phyloP scores from a whole-genome alignment of 1,140 invertebrate species.

The Leucophenga varia region DNA sequence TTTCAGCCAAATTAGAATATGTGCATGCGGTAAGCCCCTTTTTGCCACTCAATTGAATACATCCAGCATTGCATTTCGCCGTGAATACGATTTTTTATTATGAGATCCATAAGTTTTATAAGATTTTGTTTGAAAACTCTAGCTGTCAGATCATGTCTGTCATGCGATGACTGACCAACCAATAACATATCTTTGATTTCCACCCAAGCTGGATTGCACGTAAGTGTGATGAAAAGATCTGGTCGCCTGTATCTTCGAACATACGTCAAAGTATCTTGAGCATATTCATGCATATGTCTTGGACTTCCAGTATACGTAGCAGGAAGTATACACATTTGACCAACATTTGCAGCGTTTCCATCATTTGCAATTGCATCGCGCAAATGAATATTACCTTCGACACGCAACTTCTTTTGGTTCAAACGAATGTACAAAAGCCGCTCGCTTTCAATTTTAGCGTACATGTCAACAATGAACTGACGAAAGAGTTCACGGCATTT shows the following conservation, averaged over 20 bases:
- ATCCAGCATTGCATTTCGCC: constrained; percentile 51
- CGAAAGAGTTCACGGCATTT: no score
- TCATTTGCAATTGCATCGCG: constrained; percentile 23
- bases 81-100: constrained; percentile 48
- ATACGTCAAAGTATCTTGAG: constrained; percentile 6
- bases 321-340: constrained; percentile 20
- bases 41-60: constrained; percentile 61
- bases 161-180: constrained; percentile 13
- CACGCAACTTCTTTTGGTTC: constrained; percentile 58
- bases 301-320: constrained; percentile 13
- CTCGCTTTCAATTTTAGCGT: constrained; percentile 59
- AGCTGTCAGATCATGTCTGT: constrained; percentile 41
- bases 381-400: constrained; percentile 41
- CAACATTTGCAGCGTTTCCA: constrained; percentile 17
- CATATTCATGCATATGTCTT: constrained; percentile 9
- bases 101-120: constrained; percentile 56
- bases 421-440: constrained; percentile 51
- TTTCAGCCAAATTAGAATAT: constrained; percentile 50
- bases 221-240: constrained; percentile 57
- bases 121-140: constrained; percentile 60
- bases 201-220: constrained; percentile 59
- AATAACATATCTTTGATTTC: constrained; percentile 50
- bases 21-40: constrained; percentile 58
- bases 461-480: constrained; percentile 59
- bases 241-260: constrained; percentile 4